Base-by-base conservation (phyloP, 2,113 vertebrate genomes). In the Morone saxatilis region DNA sequence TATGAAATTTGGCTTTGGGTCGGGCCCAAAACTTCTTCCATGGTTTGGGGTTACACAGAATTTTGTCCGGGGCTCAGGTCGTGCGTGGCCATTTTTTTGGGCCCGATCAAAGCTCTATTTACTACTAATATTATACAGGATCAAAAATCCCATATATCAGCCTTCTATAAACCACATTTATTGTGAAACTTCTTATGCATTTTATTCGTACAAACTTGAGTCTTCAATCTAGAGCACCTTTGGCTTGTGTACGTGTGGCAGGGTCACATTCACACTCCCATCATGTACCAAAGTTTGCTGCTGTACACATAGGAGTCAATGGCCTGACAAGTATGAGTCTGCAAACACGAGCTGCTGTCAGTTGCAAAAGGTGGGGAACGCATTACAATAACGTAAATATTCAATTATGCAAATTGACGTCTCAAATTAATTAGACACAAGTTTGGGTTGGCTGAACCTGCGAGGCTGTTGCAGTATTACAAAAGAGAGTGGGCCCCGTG, bases 341-440 rank as follows among this genome's bases (percentile, higher is more conserved):
- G 41, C 66, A 76, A 83, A 83, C 59, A 85, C 71, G 62, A 78
- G 80, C 77, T 78, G 79, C 83, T 87, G 91, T 86, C 85, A 82
- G 76, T 85, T 53, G n/a, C 36, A 51, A 71, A 76, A 81, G 71
- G 80, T 48, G 61, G 57, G 36, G 85, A 80, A 84, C 17, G 70
- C 79, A 78, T 88, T 54, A 68, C 84, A 81, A 78, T 87, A 71
- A 86, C 56, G 68, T 81, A 81, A 93, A 90, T 82, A 92, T 93
- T 91, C 73, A 91, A 85, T 88, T 90, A 93, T 90, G 89, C 88
- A 92, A 90, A 91, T 89, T 85, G 80, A 45, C 9, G 45, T 84
- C 88, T 90, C 74, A 79, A 86, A 92, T 93, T 84, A 90, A 89
- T 88, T 86, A 89, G 67, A 89, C 82, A 79, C 54, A 57, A 85